A percentile compares a stretch with the other conserved stretches of the same genome.
These are phyloP conservation scores for Bursaphelenchus okinawaensis DNA, from an alignment of 2,888 invertebrate species.

Conservation along the genomic window DNA sequence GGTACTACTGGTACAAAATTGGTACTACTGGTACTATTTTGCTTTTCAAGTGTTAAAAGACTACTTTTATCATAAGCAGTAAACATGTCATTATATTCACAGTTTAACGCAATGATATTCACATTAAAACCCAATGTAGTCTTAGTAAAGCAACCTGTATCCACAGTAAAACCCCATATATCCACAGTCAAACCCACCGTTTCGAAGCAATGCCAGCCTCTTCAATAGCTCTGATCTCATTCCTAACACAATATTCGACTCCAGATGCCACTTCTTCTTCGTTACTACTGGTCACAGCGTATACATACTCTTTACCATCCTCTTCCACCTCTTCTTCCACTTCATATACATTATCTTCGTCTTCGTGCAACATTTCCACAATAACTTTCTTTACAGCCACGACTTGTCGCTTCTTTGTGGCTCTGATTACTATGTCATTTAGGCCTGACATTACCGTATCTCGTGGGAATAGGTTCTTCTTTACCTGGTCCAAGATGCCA, in stretches of 20 bases:
- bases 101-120: too few species aligned
- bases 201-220: conserved; percentile 1
- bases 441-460: conserved; percentile 16
- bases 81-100: too few species aligned
- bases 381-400: conserved; percentile 4
- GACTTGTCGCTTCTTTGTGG: not conserved
- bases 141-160: too few species aligned
- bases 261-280: conserved; percentile 5
- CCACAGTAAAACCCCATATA: too few species aligned
- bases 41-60: too few species aligned
- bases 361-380: conserved; percentile 9
- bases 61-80: too few species aligned
- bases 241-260: conserved; percentile 19
- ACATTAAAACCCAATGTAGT: too few species aligned
- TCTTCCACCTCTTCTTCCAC: not conserved
- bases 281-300: not conserved
- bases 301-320: conserved; percentile 1
- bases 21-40: too few species aligned
- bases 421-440: not conserved
- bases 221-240: conserved; percentile 13
- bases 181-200: conserved; percentile 9
- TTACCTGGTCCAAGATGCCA: conserved; percentile 13
- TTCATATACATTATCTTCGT: conserved; percentile 4
- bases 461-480: conserved; percentile 3
- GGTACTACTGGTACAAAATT: too few species aligned